These are phyloP conservation scores for Tinea pellionella DNA, from an alignment of 2,888 invertebrate species.

Conservation along the genomic window DNA sequence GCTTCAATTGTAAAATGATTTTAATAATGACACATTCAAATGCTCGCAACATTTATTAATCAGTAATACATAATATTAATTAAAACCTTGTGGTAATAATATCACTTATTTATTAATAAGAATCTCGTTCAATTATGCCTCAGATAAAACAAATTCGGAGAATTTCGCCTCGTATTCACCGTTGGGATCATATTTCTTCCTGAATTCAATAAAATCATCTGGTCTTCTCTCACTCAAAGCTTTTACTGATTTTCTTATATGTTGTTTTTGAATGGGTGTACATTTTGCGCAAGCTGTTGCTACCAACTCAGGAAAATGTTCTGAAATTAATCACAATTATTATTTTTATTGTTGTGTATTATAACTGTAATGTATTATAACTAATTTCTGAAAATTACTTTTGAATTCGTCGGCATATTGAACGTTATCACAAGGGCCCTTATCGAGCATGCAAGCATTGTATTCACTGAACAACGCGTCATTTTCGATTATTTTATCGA, in stretches of 20 bases:
- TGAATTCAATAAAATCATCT: slow-evolving; percentile 34
- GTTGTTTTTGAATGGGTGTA: slow-evolving; percentile 31
- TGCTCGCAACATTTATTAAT: too few species aligned
- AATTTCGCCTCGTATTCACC: slow-evolving; percentile 41
- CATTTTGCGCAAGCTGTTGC: slow-evolving; percentile 48
- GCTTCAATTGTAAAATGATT: too few species aligned
- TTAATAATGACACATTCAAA: too few species aligned
- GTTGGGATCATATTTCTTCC: slow-evolving; percentile 43
- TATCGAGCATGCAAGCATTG: slow-evolving; percentile 45
- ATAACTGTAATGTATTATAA: not conserved
- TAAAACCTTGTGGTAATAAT: too few species aligned
- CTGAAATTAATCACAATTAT: slow-evolving; percentile 29
- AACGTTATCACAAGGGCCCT: slow-evolving; percentile 35
- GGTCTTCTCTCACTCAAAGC: slow-evolving; percentile 39
- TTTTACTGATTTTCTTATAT: slow-evolving; percentile 41
- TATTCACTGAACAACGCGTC: slow-evolving; percentile 36
- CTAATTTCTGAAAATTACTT: slow-evolving; percentile 29
- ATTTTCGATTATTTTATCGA: slow-evolving; percentile 44
- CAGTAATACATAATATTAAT: too few species aligned
- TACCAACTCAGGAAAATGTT: slow-evolving; percentile 47
- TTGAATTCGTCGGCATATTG: slow-evolving; percentile 42
- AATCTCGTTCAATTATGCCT: not conserved
- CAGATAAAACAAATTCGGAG: slow-evolving; percentile 19
- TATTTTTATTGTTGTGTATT: not conserved
- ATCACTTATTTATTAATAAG: too few species aligned